A percentile compares a stretch with the other conserved stretches of the same genome.
phyloP scores from a whole-genome alignment of 2,888 invertebrate genomes.

The Cerceris rybyensis region DNA sequence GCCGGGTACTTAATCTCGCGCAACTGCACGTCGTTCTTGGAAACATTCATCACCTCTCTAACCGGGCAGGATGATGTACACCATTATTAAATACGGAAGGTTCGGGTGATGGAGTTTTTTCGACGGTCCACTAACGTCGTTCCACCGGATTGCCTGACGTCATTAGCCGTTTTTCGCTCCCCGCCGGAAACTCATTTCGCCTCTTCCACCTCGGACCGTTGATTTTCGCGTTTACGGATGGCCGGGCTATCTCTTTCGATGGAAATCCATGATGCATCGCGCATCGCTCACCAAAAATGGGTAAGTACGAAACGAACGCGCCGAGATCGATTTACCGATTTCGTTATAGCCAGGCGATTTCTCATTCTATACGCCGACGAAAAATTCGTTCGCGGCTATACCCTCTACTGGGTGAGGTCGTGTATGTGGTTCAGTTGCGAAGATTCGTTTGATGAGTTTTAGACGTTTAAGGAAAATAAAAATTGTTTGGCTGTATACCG shows the following conservation, averaged over 20 bases:
- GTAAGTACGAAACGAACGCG: slow-evolving; percentile 59
- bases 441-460: too few species aligned
- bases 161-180: slow-evolving; percentile 69
- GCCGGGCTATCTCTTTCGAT: slow-evolving; percentile 59
- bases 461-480: too few species aligned
- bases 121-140: slow-evolving; percentile 63
- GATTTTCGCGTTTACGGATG: slow-evolving; percentile 63
- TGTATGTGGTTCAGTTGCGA: too few species aligned
- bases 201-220: slow-evolving; percentile 63
- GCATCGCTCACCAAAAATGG: slow-evolving; percentile 50
- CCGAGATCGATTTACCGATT: slow-evolving; percentile 60
- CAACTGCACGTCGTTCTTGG: slow-evolving; percentile 24
- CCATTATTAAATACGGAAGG: slow-evolving; percentile 68
- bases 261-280: slow-evolving; percentile 56
- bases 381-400: slow-evolving; percentile 20
- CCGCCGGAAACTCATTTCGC: slow-evolving; percentile 69
- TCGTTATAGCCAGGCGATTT: slow-evolving; percentile 49
- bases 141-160: slow-evolving; percentile 64
- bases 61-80: slow-evolving; percentile 60
- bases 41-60: slow-evolving; percentile 63
- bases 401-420: too few species aligned
- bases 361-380: slow-evolving; percentile 32
- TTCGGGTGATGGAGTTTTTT: slow-evolving; percentile 59
- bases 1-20: slow-evolving; percentile 48
- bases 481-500: too few species aligned